A percentile compares a stretch with the other conserved stretches of the same genome.
phyloP scores from a whole-genome alignment of 2,797 vertebrate genomes.

The Eidolon dupreanum region DNA sequence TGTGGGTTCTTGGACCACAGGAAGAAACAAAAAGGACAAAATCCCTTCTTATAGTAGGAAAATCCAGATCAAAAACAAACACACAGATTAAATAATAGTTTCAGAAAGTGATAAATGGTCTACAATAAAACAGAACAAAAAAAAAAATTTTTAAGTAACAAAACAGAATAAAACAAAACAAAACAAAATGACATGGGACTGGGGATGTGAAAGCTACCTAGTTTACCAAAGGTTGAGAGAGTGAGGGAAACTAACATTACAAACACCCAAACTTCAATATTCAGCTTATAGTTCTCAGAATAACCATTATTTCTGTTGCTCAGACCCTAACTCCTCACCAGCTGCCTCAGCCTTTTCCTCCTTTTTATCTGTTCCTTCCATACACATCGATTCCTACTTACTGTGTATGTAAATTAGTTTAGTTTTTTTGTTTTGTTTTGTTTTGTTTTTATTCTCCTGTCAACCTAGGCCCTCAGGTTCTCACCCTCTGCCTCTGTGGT shows the following conservation, averaged over 20 bases:
- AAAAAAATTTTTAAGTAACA: too few relatives aligned
- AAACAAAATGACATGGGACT: too few relatives aligned
- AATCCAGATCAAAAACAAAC: neutral
- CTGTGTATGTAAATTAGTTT: neutral
- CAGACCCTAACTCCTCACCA: neutral
- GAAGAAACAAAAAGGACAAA: neutral
- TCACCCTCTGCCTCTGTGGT: neutral
- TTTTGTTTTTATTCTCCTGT: neutral
- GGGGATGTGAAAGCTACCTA: neutral
- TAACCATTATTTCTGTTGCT: neutral
- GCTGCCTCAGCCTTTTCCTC: neutral
- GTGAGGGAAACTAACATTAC: neutral
- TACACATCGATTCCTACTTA: neutral
- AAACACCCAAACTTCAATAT: neutral
- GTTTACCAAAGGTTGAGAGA: neutral
- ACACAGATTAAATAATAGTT: neutral
- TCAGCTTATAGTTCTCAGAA: neutral
- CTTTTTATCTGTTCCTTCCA: neutral
- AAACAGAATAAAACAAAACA: neutral
- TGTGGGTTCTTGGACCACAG: neutral
- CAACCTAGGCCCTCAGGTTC: neutral
- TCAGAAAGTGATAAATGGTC: neutral
- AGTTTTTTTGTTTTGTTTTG: neutral
- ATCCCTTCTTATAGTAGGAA: neutral
- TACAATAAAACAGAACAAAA: neutral